Evolutionary conservation across 2,888 invertebrate species (phyloP), one percentile per base, ranked within the genome.

Genomic region (Himalopsyche tibetana): DNA sequence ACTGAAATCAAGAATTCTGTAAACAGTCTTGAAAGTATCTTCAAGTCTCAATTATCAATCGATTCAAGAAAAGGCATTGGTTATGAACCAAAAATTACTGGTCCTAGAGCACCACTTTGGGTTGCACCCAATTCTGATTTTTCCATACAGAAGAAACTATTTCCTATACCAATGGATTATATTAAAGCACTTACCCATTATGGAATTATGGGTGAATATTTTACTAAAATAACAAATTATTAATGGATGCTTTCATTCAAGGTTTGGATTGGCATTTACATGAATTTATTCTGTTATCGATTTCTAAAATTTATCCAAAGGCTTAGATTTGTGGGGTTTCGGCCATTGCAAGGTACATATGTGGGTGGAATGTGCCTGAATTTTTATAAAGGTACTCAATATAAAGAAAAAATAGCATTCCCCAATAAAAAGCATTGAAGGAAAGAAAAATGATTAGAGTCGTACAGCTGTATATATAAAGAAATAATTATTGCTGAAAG

Each of bases 1-100:
- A 90, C 91, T 5, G 91, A 92, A 86, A 90, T 91, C 0, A 90
- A 90, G 83, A 81, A 86, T 12, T 89, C 90, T 85, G 88, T 92
- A 6, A 92, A 92, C 38, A 36, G 74, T 15, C 74, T 74, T 36
- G 28, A 74, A 36, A 15, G 6, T 74, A 74, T 74, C 36, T 74
- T 74, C 15, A 38, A 74, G 12, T 5, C 12, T 74, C 74, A 74
- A 74, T 74, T 74, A 38, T 15, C 81, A 81, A 1, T 80, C 40
- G 83, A 85, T 12, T 56, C 80, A 6, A 80, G 45, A 63, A 17
- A 63, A 1, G 74, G 80, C 8, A 28, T 87, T 8, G 86, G 86
- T 6, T 69, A 82, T n/a, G 69, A 83, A 51, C 86, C 84, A 15
- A 82, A 56, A 9, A 63, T 87, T 4, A 45, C 45, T 38, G 86